phyloP scores from a whole-genome alignment of 2,888 invertebrate species.

The Listrodromus nycthemerus region DNA sequence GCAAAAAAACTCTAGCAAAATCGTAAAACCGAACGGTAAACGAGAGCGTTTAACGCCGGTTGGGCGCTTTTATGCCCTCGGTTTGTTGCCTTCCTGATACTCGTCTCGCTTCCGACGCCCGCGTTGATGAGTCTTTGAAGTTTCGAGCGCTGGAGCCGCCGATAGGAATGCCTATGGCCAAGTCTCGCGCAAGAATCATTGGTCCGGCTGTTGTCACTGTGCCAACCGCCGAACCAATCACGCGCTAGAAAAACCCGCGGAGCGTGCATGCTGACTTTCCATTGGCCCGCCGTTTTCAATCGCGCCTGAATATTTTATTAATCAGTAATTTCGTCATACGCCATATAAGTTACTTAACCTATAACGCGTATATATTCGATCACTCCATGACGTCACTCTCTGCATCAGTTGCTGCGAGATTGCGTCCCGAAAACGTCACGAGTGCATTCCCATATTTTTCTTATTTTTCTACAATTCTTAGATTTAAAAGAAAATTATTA shows the following conservation, averaged over 20 bases:
- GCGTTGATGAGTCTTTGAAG: slow-evolving; percentile 35
- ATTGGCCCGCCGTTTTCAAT: background rate
- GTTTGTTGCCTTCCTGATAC: slow-evolving; percentile 52
- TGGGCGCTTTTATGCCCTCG: slow-evolving; percentile 9
- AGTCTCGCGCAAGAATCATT: background rate
- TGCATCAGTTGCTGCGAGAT: too few species aligned
- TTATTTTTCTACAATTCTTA: too few species aligned
- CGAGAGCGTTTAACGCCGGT: slow-evolving; percentile 29
- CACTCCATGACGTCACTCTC: background rate
- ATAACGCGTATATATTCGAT: background rate
- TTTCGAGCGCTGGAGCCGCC: background rate
- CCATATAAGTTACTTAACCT: too few species aligned
- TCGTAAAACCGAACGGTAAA: slow-evolving; percentile 50
- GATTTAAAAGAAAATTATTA: too few species aligned
- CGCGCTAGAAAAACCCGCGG: background rate
- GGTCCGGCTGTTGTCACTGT: background rate
- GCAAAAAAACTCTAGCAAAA: slow-evolving; percentile 39
- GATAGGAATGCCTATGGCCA: background rate
- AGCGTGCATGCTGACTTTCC: background rate
- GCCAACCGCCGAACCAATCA: background rate
- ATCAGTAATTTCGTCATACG: background rate
- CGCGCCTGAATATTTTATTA: background rate
- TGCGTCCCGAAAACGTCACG: too few species aligned
- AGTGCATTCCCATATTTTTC: too few species aligned
- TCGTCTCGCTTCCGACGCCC: slow-evolving; percentile 17